A percentile compares a stretch with the other conserved stretches of the same genome.
Conservation (phyloP, 1,140 invertebrate species). For the Drosophila sturtevanti region DNA sequence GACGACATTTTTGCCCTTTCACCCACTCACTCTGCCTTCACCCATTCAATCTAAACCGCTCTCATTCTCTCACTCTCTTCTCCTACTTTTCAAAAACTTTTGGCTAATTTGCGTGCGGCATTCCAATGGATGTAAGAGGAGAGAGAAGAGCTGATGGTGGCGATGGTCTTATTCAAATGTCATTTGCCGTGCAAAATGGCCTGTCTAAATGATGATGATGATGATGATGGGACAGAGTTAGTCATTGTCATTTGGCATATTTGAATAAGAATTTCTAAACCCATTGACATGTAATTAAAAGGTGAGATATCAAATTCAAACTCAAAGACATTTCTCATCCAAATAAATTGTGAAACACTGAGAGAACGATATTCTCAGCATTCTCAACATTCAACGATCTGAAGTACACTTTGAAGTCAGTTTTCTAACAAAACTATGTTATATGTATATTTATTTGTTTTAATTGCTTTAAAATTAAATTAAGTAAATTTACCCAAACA, state of each 20-base stretch:
- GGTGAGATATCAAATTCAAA: constrained; percentile 1
- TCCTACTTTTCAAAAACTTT: constrained; percentile 50
- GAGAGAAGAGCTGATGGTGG: constrained; percentile 48
- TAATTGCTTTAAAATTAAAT: no score
- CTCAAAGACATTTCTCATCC: no score
- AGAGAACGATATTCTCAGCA: no score
- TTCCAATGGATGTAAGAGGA: neutral
- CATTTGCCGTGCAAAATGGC: constrained; percentile 54
- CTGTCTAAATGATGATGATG: neutral
- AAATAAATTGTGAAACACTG: no score
- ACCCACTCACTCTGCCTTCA: no score
- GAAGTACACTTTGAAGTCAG: no score
- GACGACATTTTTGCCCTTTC: constrained; percentile 13
- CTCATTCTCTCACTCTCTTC: no score
- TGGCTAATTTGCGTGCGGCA: constrained; percentile 69
- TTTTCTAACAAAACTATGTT: no score
- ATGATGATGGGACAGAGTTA: neutral
- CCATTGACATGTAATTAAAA: constrained; percentile 1
- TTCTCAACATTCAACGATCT: no score
- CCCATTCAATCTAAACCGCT: neutral
- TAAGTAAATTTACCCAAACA: no score
- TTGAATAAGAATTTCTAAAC: neutral
- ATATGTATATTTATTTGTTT: no score
- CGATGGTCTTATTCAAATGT: constrained; percentile 58
- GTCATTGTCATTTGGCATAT: neutral